Conservation (phyloP, 1,140 invertebrate species). For the Brachionus sp. region DNA sequence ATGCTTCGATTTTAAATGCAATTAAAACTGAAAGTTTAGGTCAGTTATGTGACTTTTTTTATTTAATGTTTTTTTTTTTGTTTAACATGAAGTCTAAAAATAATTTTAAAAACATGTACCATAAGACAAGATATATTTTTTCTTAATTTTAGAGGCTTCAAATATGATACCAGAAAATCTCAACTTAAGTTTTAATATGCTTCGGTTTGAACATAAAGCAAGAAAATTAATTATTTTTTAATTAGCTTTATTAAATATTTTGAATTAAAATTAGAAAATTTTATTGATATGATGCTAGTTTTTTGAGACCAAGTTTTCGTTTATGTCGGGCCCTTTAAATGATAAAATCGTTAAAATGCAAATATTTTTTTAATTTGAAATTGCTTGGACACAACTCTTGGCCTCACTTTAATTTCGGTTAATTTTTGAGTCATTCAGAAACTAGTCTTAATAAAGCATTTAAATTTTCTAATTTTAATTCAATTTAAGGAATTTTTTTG, state of each 20-base stretch:
- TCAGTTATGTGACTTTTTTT: neutral
- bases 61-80: neutral
- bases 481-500: no score
- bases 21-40: neutral
- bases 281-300: neutral
- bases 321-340: neutral
- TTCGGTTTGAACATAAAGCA: neutral
- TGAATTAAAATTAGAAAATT: neutral
- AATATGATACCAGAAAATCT: neutral
- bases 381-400: neutral
- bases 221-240: neutral
- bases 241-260: conserved; percentile 6
- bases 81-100: neutral
- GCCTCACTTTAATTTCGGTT: neutral
- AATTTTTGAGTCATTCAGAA: neutral
- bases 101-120: neutral
- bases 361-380: neutral
- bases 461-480: no score
- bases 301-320: neutral
- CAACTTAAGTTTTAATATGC: neutral
- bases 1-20: neutral
- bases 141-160: neutral
- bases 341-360: neutral
- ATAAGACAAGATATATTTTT: neutral
- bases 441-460: no score